Evolutionary conservation across 2,113 vertebrate genomes (phyloP), one percentile per base, ranked within the genome.

Genomic region (Regulus satrapa): DNA sequence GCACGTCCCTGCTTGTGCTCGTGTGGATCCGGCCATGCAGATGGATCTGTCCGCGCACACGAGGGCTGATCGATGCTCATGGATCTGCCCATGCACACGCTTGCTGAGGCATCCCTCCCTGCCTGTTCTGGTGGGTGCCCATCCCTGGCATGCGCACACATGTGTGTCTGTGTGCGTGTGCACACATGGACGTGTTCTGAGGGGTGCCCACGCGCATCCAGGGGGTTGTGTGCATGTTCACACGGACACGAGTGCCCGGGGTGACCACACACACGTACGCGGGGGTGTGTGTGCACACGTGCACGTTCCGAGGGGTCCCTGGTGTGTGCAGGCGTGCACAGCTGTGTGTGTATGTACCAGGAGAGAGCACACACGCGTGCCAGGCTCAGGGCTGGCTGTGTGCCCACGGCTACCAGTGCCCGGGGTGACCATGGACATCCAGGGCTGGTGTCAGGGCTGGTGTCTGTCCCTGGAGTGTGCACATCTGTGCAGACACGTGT

Each of bases 221-320:
- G 23, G 10, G 15, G 9, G 21, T 5, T 18, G 54, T 46, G 46
- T 17, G 25, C 8, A 0, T 24, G n/a, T 20, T 45, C 56, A 40
- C 48, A 8, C 0, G 7, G 16, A 12, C 3, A 34, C 48, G 3
- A 17, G 40, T 7, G 15, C 14, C 20, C 21, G 34, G 48, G 21
- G 34, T 11, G 13, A 2, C 36, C 25, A 5, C 1, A 7, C 17
- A 7, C 9, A 17, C 40, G 10, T 0, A 4, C 73, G 25, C 1
- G 3, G 56, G 23, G 12, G 8, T 13, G n/a, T 45, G 54, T 45
- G 54, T 16, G n/a, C 29, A 20, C 29, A 11, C 0, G 10, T 24
- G 31, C 55, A 9, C 1, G 1, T 17, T 16, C 40, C 5, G 1
- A 17, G 38, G 31, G 21, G 14, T 12, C 34, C 24, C 29, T 23